Base-by-base conservation (phyloP, 2,888 invertebrate genomes). In the Iphiclides podalirius region DNA sequence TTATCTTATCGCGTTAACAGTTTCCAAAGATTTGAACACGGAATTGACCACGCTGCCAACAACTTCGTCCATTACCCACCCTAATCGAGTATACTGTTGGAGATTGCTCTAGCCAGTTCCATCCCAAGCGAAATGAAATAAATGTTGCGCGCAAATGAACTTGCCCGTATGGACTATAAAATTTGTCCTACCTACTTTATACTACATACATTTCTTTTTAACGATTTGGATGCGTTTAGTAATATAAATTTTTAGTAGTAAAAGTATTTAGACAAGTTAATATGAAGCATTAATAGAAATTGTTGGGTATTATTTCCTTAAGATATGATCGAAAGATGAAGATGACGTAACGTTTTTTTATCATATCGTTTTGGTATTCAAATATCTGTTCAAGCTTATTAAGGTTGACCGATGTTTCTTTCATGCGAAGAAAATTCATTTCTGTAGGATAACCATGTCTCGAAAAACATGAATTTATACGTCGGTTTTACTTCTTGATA, bases 401-500 rank as follows among this genome's bases (percentile, higher is more conserved):
- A 42, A 45, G 14, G 36, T 45, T 46, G 28, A 20, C 40, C n/a
- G 17, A 53, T 57, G 45, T 53, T 52, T 52, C 48, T 53, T 57
- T 57, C 45, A 58, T 55, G 52, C 51, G 45, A 42, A 28, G 38
- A 56, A 52, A 53, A 52, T 45, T 49, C 35, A 43, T 17, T 31
- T 31, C 9, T 8, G 35, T 28, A 11, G n/a, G 14, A 8, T 37
- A 28, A n/a, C 28, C 31, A 37, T n/a, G 14, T n/a, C n/a, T n/a
- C n/a, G n/a, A n/a, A n/a, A n/a, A n/a, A n/a, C n/a, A n/a, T n/a
- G n/a, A n/a, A n/a, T n/a, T n/a, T n/a, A n/a, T n/a, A n/a, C n/a
- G n/a, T n/a, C n/a, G n/a, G n/a, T n/a, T n/a, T n/a, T n/a, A n/a
- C n/a, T n/a, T n/a, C n/a, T n/a, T n/a, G n/a, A n/a, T n/a, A n/a